A percentile compares a stretch with the other conserved stretches of the same genome.
phyloP scores from a whole-genome alignment of 1,140 invertebrate species.

The Steinernema feltiae region DNA sequence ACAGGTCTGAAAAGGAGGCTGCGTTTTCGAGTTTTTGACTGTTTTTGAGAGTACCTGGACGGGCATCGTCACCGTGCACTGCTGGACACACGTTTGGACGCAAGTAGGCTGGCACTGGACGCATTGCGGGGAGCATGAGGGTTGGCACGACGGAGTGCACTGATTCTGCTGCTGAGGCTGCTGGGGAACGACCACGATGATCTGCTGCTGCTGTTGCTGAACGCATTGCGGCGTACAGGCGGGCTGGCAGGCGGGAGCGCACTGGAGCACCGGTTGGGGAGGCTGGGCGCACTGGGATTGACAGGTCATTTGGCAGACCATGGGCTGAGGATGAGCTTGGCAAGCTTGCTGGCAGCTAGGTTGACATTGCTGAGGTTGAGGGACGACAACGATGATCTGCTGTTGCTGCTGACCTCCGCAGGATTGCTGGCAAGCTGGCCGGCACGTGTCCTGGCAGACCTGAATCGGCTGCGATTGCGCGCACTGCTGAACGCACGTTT shows the following conservation, averaged over 20 bases:
- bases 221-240: constrained; percentile 1
- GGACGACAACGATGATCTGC: constrained; percentile 5
- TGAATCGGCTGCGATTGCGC: not conserved
- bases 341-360: not conserved
- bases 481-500: not conserved
- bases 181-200: not conserved
- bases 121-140: not conserved
- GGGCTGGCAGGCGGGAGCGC: not conserved
- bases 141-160: not conserved
- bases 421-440: not conserved
- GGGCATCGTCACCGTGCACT: not conserved
- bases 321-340: not conserved
- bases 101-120: not conserved
- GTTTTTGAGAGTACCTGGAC: not conserved
- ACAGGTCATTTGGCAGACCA: not conserved
- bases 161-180: not conserved
- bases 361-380: not conserved
- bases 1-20: not conserved
- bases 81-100: not conserved
- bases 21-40: not conserved
- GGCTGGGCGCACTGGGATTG: not conserved
- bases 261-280: not conserved
- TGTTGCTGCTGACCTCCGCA: not conserved
- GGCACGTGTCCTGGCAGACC: not conserved
- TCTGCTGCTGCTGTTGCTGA: constrained; percentile 2